Base-by-base conservation (phyloP, 2,888 invertebrate genomes). In the Metopia argyrocephala region DNA sequence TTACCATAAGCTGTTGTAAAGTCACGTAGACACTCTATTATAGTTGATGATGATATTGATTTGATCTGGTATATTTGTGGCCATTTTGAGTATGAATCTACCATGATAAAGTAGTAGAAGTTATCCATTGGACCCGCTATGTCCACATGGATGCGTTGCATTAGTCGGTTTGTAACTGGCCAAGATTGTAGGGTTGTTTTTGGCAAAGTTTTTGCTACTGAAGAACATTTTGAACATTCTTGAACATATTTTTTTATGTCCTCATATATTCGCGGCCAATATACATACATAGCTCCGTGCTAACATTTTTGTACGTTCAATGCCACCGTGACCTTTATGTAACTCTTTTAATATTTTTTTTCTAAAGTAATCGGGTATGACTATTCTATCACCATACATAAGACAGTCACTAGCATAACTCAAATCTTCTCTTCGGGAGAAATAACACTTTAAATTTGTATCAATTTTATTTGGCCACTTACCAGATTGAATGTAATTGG, bases 1-100 rank as follows among this genome's bases (percentile, higher is more conserved):
- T 57, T 57, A 23, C 69, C 45, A 18, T 57, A 69, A 27, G 18
- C 21, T 46, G 69, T 57, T 20, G 56, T 56, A 23, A 68, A 68
- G 56, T 68, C 54, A 7, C 31, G 20, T 31, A 61, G 12, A 28
- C 45, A 61, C 9, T 61, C 21, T 5, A 61, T 21, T 20, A 61
- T n/a, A n/a, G n/a, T n/a, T n/a, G n/a, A n/a, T n/a, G 45, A 21
- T 4, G 45, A 21, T 21, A 61, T 61, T 3, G 46, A 61, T 46
- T 61, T n/a, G n/a, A n/a, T n/a, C n/a, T n/a, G n/a, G n/a, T n/a
- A n/a, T n/a, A n/a, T n/a, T n/a, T n/a, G n/a, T n/a, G n/a, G n/a
- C n/a, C n/a, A n/a, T n/a, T n/a, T n/a, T n/a, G n/a, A n/a, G n/a
- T n/a, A n/a, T n/a, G n/a, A 45, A 12, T 61, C 61, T 15, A 38